These are phyloP conservation scores for Hirtodrosophila alboralis DNA, from an alignment of 2,888 invertebrate species.

Conservation along the genomic window DNA sequence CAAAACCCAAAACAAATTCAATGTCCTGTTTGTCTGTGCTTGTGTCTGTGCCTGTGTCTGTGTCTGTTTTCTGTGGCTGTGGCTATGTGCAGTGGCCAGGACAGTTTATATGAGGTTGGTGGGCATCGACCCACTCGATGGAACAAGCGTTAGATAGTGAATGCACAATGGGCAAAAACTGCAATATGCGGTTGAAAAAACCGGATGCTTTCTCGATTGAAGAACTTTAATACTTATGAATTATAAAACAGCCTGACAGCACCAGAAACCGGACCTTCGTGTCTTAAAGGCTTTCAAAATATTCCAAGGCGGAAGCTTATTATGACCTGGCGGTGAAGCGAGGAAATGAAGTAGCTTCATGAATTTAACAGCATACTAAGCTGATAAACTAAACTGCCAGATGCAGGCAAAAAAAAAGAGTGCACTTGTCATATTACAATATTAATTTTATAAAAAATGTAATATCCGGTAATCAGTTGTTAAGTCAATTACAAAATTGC, in stretches of 20 bases:
- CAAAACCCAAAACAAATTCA: slow-evolving; percentile 77
- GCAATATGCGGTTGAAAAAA: slow-evolving; percentile 67
- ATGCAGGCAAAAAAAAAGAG: background rate
- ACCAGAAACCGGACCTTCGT: slow-evolving; percentile 20
- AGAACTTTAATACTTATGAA: slow-evolving; percentile 49
- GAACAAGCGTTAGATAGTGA: slow-evolving; percentile 42
- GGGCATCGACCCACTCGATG: slow-evolving; percentile 43
- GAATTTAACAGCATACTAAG: slow-evolving; percentile 14
- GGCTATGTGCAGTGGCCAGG: slow-evolving; percentile 18
- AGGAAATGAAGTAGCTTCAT: slow-evolving; percentile 59
- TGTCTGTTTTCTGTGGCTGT: slow-evolving; percentile 40
- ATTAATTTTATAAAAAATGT: slow-evolving; percentile 4
- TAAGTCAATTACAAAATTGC: slow-evolving; percentile 1
- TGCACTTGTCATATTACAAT: background rate
- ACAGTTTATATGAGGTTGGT: slow-evolving; percentile 12
- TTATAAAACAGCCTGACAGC: slow-evolving; percentile 38
- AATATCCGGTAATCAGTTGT: slow-evolving; percentile 9
- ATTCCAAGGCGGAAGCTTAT: slow-evolving; percentile 57
- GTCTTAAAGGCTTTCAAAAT: slow-evolving; percentile 37
- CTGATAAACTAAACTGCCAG: slow-evolving; percentile 10
- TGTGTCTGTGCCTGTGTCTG: slow-evolving; percentile 31
- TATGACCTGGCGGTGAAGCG: slow-evolving; percentile 37
- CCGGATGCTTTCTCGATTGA: slow-evolving; percentile 66
- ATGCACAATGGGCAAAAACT: slow-evolving; percentile 64
- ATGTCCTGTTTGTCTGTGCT: slow-evolving; percentile 66